Evolutionary conservation across 2,113 vertebrate genomes (phyloP), one percentile per base, ranked within the genome.

Genomic region (Nannobrachium achirus): DNA sequence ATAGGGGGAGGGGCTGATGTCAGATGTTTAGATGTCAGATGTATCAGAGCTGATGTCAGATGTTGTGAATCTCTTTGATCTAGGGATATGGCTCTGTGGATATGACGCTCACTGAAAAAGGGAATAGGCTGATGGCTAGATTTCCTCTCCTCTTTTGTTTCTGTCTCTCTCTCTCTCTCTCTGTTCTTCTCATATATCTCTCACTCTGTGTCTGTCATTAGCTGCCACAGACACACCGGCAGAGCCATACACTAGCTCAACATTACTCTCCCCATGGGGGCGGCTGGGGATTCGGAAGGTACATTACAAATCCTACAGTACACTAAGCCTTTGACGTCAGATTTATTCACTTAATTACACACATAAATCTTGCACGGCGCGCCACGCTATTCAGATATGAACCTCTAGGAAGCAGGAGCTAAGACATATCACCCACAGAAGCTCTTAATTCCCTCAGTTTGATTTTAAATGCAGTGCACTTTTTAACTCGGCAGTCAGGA

Each of bases 271-370:
- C 76, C 61, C 44, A 1, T 65, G 81, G 73, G 76, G 76, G 57
- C 15, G 39, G 64, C 57, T 14, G 62, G 70, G 56, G 63, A 75
- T 79, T 74, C 52, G 67, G 14, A 33, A 69, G 67, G 76, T 68
- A 69, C 76, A 73, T 71, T 72, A 63, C 56, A 79, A 77, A 84
- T 71, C 73, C 59, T 66, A 79, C 73, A 63, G 65, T 69, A 38
- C 1, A 41, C 60, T 77, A 10, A 45, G 59, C 84, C 74, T 85
- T 82, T 82, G 79, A 80, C 86, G 66, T 61, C 25, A 62, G 68
- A 81, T 87, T 15, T 76, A 79, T 87, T 80, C 61, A 78, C 73
- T 76, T 81, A 88, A 87, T 89, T 81, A 84, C 79, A 82, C 69
- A 71, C 76, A 85, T 87, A 82, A 67, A 78, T 87, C 77, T 63